These are phyloP conservation scores for Drosophila kuntzei DNA, from an alignment of 2,888 invertebrate species.

Conservation along the genomic window DNA sequence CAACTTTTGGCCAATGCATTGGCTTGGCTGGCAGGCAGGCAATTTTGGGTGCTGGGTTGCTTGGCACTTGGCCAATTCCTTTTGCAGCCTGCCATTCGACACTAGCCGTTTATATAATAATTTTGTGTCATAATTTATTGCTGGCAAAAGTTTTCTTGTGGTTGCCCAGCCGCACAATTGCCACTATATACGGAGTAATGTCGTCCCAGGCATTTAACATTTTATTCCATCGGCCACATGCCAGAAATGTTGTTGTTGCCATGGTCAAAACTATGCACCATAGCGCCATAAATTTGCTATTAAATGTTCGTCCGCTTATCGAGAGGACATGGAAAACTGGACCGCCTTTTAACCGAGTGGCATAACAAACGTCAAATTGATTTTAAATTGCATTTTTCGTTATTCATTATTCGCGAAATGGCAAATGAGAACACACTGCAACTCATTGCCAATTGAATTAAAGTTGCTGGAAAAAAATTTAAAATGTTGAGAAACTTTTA, in stretches of 20 bases:
- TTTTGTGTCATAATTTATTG: conserved; percentile 77
- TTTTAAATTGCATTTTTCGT: conserved; percentile 69
- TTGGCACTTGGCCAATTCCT: conserved; percentile 71
- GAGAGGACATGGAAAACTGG: conserved; percentile 61
- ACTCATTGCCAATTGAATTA: background rate
- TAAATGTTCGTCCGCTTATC: conserved; percentile 65
- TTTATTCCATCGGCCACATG: conserved; percentile 56
- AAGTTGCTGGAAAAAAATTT: background rate
- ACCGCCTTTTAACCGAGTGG: conserved; percentile 31
- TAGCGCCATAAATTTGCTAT: conserved; percentile 69
- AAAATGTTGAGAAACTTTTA: no score
- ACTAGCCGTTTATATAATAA: conserved; percentile 76
- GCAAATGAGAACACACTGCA: background rate
- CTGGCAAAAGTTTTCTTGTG: conserved; percentile 73
- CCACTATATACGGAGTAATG: conserved; percentile 61
- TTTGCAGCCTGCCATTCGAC: conserved; percentile 57
- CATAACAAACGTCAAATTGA: conserved; percentile 72
- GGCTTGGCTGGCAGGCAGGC: conserved; percentile 22
- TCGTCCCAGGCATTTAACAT: conserved; percentile 64
- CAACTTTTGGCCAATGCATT: conserved; percentile 71
- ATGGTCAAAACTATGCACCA: conserved; percentile 71
- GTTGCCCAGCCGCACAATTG: conserved; percentile 73
- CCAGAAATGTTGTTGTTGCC: conserved; percentile 55
- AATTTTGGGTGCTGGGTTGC: conserved; percentile 18
- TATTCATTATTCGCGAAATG: background rate